Evolutionary conservation across 2,888 invertebrate species (phyloP).

Genomic region (Campoletis raptor): DNA sequence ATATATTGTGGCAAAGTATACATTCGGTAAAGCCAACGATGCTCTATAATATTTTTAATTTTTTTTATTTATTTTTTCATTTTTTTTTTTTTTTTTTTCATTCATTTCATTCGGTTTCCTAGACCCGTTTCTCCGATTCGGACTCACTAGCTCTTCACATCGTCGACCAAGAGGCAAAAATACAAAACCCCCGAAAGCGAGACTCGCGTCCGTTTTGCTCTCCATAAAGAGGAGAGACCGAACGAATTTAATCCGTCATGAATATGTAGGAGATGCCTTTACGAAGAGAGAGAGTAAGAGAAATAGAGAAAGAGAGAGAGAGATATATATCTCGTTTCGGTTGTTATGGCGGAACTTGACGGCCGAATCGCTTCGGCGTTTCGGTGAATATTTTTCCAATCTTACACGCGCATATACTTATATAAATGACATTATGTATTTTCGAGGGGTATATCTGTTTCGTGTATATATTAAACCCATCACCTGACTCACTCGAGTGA

Average conservation of each 20-base stretch:
- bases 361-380: constrained; percentile 43
- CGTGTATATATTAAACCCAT: constrained; percentile 1
- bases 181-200: constrained; percentile 30
- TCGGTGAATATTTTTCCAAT: constrained; percentile 53
- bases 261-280: constrained; percentile 76
- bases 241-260: constrained; percentile 80
- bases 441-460: constrained; percentile 40
- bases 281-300: constrained; percentile 29
- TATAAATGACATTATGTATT: constrained; percentile 40
- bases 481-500: constrained; percentile 52
- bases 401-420: constrained; percentile 56
- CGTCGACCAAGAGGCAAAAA: constrained; percentile 27
- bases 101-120: constrained; percentile 66
- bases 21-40: constrained; percentile 36
- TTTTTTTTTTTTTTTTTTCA: constrained; percentile 65
- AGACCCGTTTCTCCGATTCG: constrained; percentile 55
- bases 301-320: constrained; percentile 42
- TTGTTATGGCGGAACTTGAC: constrained; percentile 21
- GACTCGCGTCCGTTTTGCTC: constrained; percentile 48
- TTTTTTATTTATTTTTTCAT: constrained; percentile 67
- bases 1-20: constrained; percentile 1
- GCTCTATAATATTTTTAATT: constrained; percentile 42
- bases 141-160: constrained; percentile 58
- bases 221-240: constrained; percentile 58
- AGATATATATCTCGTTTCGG: neutral